These are phyloP conservation scores for Dipodomys merriami DNA, from an alignment of 2,113 vertebrate genomes.

Conservation along the genomic window DNA sequence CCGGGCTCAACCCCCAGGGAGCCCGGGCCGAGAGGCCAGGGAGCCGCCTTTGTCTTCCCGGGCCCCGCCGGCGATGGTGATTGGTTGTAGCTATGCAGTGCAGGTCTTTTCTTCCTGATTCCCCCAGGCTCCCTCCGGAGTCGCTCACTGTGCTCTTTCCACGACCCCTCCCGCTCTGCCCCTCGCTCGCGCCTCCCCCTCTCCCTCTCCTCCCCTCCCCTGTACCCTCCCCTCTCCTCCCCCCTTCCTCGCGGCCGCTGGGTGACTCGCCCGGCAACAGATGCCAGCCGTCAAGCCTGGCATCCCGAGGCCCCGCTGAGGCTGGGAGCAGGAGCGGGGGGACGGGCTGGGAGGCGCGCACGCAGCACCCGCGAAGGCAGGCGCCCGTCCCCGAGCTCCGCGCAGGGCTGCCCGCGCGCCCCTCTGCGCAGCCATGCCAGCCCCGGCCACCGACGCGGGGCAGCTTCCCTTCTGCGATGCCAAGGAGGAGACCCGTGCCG, in stretches of 20 bases:
- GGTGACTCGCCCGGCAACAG: slow-evolving; percentile 67
- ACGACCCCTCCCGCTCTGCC: too few species aligned
- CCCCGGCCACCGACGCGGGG: neutral
- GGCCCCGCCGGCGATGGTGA: slow-evolving; percentile 56
- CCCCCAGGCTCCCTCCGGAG: too few species aligned
- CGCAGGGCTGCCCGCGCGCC: neutral
- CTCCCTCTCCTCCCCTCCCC: neutral
- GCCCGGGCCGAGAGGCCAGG: neutral
- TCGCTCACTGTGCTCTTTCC: neutral
- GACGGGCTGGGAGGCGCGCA: neutral
- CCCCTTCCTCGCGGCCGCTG: neutral
- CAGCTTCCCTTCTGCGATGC: neutral
- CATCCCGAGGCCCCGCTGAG: neutral
- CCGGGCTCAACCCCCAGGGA: accelerated
- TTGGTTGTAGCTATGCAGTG: slow-evolving; percentile 82
- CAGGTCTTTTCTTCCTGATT: slow-evolving; percentile 28
- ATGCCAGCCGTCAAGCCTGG: slow-evolving; percentile 53
- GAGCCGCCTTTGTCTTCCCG: slow-evolving; percentile 65
- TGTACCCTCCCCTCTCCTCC: neutral
- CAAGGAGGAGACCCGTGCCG: neutral
- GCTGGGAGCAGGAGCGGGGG: neutral
- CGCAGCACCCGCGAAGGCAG: neutral
- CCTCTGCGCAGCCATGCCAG: slow-evolving; percentile 42
- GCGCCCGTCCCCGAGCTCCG: neutral
- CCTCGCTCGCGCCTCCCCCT: neutral